A percentile compares a stretch with the other conserved stretches of the same genome.
Conservation (phyloP, 2,888 invertebrate species). For the Pterostichus niger region DNA sequence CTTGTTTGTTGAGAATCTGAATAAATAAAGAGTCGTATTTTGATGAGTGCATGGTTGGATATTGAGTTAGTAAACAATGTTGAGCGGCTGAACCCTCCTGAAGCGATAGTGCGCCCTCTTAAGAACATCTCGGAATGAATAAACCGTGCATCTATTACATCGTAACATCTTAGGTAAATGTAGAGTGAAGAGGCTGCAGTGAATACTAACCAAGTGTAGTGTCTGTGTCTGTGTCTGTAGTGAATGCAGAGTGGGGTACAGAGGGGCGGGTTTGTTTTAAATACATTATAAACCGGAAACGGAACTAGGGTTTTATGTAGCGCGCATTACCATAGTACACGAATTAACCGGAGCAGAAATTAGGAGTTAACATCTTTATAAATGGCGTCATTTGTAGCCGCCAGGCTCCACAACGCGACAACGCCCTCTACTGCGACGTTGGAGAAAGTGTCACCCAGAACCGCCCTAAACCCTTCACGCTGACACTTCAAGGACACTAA, state of each 20-base stretch:
- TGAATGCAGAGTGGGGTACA: no score
- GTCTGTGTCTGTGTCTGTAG: no score
- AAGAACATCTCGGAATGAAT: slow-evolving; percentile 15
- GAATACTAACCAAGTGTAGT: no score
- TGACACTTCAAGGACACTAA: background rate
- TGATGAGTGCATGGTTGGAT: no score
- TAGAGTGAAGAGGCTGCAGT: background rate
- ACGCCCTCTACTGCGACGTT: background rate
- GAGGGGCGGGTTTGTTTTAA: slow-evolving; percentile 40
- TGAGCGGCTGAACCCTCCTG: no score
- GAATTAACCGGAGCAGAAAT: slow-evolving; percentile 65
- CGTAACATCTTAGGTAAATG: slow-evolving; percentile 15
- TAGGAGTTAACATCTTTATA: slow-evolving; percentile 65
- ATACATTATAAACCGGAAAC: slow-evolving; percentile 57
- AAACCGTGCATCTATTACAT: slow-evolving; percentile 13
- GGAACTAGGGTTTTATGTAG: slow-evolving; percentile 53
- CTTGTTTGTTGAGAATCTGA: no score
- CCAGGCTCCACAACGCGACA: background rate
- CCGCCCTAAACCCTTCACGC: background rate
- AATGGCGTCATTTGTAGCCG: slow-evolving; percentile 62
- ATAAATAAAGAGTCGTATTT: no score
- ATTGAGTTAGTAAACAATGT: no score
- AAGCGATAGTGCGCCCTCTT: background rate
- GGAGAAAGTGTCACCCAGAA: slow-evolving; percentile 33
- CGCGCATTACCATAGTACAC: slow-evolving; percentile 61